A percentile compares a stretch with the other conserved stretches of the same genome.
Evolutionary conservation across 2,797 vertebrate genomes (phyloP).

Genomic region (Tinamus major): DNA sequence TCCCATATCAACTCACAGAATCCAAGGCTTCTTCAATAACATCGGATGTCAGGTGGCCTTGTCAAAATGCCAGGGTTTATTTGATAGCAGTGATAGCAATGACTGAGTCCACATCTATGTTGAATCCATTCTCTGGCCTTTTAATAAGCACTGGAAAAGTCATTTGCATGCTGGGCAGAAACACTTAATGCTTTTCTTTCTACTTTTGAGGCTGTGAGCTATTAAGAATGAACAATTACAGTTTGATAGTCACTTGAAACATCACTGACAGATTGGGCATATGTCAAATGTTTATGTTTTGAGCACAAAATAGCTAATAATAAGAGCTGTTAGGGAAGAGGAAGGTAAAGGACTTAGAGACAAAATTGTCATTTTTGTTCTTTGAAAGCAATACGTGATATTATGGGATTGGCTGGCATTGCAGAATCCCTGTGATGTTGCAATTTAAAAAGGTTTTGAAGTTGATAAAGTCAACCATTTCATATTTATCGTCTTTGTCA

Average conservation of each 20-base stretch:
- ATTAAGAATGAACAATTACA: not conserved
- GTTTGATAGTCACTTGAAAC: slow-evolving; percentile 37
- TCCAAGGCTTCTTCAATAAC: slow-evolving; percentile 68
- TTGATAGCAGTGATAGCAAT: slow-evolving; percentile 49
- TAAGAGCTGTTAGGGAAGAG: not conserved
- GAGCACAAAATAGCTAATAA: slow-evolving; percentile 12
- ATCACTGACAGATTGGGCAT: not conserved
- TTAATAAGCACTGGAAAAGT: slow-evolving; percentile 7
- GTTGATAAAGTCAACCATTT: slow-evolving; percentile 13
- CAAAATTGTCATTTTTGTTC: not conserved
- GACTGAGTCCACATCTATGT: slow-evolving; percentile 2
- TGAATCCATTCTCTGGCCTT: slow-evolving; percentile 21
- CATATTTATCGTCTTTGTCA: not conserved
- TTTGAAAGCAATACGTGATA: not conserved
- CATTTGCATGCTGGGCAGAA: not conserved
- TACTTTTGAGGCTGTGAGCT: not conserved
- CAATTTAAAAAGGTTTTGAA: slow-evolving; percentile 39
- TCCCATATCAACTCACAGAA: not conserved
- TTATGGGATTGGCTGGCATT: not conserved
- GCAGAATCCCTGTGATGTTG: slow-evolving; percentile 10
- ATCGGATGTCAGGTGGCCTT: slow-evolving; percentile 61
- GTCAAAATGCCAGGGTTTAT: slow-evolving; percentile 68
- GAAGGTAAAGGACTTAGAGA: not conserved
- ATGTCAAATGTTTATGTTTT: not conserved
- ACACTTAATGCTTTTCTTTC: not conserved